Conservation (phyloP, 53 echinoderm and acorn worm species). For the Mesocentrotus franciscanus region DNA sequence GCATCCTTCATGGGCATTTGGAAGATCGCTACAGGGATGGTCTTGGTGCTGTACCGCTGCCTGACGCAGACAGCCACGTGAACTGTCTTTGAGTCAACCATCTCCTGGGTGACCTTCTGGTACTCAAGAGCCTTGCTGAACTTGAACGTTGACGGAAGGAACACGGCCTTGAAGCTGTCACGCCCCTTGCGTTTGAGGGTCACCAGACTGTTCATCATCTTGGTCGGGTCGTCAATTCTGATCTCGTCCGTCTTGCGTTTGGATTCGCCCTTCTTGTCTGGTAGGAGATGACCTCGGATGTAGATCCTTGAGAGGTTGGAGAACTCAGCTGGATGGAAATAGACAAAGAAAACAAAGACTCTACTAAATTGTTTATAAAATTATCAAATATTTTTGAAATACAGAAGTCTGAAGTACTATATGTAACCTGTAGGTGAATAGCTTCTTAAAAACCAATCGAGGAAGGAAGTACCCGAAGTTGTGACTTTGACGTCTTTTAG, state of each 20-base stretch:
- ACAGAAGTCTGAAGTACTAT: too few species aligned
- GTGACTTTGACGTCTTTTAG: too few species aligned
- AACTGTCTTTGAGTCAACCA: constrained; percentile 76
- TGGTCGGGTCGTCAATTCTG: constrained; percentile 80
- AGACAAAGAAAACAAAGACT: not conserved
- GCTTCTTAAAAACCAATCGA: too few species aligned
- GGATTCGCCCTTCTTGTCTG: constrained; percentile 95
- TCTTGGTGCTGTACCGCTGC: constrained; percentile 88
- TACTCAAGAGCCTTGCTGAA: constrained; percentile 91
- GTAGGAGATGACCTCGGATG: constrained; percentile 88
- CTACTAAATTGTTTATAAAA: not conserved
- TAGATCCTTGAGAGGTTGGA: constrained; percentile 87
- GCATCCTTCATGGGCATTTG: constrained; percentile 90
- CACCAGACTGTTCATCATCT: constrained; percentile 86
- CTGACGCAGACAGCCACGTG: constrained; percentile 90
- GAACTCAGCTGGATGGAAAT: constrained; percentile 79
- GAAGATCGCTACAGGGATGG: constrained; percentile 86
- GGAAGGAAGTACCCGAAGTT: too few species aligned
- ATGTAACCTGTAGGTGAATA: too few species aligned
- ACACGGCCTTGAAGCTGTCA: constrained; percentile 94
- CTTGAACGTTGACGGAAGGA: constrained; percentile 86
- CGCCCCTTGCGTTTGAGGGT: constrained; percentile 80
- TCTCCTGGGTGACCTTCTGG: constrained; percentile 85
- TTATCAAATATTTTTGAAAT: too few species aligned
- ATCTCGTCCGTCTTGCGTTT: constrained; percentile 94